Base-by-base conservation (phyloP, 53 echinoderm and acorn worm species). In the Echinometra lucunter region DNA sequence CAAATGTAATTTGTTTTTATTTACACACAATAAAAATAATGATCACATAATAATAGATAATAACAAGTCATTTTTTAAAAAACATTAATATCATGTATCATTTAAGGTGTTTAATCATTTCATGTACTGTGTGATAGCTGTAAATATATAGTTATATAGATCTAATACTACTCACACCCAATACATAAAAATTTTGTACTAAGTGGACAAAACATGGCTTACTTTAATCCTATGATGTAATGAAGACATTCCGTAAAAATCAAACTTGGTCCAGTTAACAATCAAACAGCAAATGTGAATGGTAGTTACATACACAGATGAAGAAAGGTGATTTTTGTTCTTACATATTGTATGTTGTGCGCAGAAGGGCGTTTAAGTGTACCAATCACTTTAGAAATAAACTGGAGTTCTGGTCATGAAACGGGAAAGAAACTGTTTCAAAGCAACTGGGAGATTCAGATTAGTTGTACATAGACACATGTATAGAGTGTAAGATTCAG, bases 71-170 rank as follows among this genome's bases (percentile, higher is more conserved):
- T 42, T 81, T 40, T 81, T n/a, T n/a, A n/a, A 2, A 37, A 44
- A 15, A 38, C 38, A 19, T 42, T 25, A 81, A 44, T 81, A 34
- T 12, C 30, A 69, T 69, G 34, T 12, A 69, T 12, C 30, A 34
- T 69, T 8, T 4, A 0, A 69, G 11, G 19, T 42, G 40, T 4
- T 44, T 42, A 2, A 42, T 81, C 42, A 81, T 63, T 0, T 63
- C 75, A 38, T 19, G 81, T 42, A 81, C 81, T 81, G 81, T 81
- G 81, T 44, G 19, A 81, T 21, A 44, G 38, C 21, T 81, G 25
- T 37, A 44, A 81, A 81, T 44, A 81, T 81, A 81, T 81, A 81
- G 4, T 34, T 42, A 42, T 81, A 81, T 19, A 38, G 81, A 81
- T 81, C n/a, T 42, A 81, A 81, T 81, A 81, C 81, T 16, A 23